A percentile compares a stretch with the other conserved stretches of the same genome.
phyloP scores from a whole-genome alignment of 2,797 vertebrate genomes.

The Leuciscus waleckii region DNA sequence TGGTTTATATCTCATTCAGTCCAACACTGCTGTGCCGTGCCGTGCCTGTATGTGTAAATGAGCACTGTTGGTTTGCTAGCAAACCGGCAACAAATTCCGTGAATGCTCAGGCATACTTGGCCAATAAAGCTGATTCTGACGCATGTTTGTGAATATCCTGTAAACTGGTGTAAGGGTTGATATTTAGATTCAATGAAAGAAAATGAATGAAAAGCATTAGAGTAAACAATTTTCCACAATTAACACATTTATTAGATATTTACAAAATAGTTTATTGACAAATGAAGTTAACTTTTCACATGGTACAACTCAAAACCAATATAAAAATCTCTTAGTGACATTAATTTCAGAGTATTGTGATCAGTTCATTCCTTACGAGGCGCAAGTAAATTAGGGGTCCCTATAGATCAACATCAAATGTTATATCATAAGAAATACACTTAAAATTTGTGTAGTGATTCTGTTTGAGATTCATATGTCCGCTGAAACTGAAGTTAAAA shows the following conservation, averaged over 20 bases:
- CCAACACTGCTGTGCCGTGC: not conserved
- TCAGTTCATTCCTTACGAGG: constrained; percentile 21
- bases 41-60: not conserved
- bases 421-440: constrained; percentile 26
- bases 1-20: not conserved
- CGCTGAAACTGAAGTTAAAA: constrained; percentile 2
- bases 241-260: constrained; percentile 56
- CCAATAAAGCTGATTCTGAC: not conserved
- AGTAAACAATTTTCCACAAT: constrained; percentile 8
- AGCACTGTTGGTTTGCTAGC: not conserved
- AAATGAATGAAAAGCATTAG: not conserved
- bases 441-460: constrained; percentile 20
- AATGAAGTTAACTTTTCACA: constrained; percentile 24
- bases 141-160: not conserved
- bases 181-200: not conserved
- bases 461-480: not conserved
- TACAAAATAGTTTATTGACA: constrained; percentile 46
- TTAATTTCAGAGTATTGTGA: constrained; percentile 38
- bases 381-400: constrained; percentile 33
- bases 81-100: not conserved
- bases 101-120: not conserved
- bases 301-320: constrained; percentile 29
- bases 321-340: constrained; percentile 26
- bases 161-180: not conserved
- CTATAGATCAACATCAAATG: constrained; percentile 34